Conservation (phyloP, 1,140 invertebrate species). For the Acyrthosiphon pisum region DNA sequence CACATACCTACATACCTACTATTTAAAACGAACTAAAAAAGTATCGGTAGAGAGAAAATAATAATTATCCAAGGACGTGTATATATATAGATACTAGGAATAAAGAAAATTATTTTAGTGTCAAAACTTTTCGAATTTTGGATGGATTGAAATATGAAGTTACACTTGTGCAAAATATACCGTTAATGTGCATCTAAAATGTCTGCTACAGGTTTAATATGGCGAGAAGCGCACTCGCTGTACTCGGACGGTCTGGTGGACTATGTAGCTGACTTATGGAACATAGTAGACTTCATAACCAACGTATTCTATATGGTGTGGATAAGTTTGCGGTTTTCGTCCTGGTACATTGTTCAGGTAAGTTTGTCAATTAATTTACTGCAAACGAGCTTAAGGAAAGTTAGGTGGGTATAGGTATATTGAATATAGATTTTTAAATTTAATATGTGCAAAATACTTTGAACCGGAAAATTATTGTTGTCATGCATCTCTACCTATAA, state of each 20-base stretch:
- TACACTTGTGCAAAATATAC: background rate
- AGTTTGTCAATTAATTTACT: constrained; percentile 58
- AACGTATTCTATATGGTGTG: constrained; percentile 93
- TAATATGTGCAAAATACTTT: background rate
- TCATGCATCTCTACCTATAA: background rate
- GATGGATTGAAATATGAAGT: background rate
- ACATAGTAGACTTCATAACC: constrained; percentile 95
- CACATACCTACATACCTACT: background rate
- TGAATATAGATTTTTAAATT: background rate
- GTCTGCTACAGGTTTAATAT: constrained; percentile 77
- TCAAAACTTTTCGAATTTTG: background rate
- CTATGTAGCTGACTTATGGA: constrained; percentile 94
- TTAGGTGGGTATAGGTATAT: background rate
- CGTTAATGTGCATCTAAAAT: background rate
- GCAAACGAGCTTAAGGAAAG: background rate
- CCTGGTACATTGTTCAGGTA: constrained; percentile 81
- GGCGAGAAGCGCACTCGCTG: constrained; percentile 84
- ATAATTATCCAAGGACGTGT: background rate
- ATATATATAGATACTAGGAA: background rate
- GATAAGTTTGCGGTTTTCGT: constrained; percentile 78
- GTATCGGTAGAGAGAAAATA: background rate
- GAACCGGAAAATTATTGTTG: background rate
- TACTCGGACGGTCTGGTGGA: constrained; percentile 88
- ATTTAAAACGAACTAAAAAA: background rate
- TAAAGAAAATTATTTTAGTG: background rate